Evolutionary conservation across 2,113 vertebrate species (phyloP), one percentile per base, ranked within the genome.

Genomic region (Gnathonemus echidnorhynchus): DNA sequence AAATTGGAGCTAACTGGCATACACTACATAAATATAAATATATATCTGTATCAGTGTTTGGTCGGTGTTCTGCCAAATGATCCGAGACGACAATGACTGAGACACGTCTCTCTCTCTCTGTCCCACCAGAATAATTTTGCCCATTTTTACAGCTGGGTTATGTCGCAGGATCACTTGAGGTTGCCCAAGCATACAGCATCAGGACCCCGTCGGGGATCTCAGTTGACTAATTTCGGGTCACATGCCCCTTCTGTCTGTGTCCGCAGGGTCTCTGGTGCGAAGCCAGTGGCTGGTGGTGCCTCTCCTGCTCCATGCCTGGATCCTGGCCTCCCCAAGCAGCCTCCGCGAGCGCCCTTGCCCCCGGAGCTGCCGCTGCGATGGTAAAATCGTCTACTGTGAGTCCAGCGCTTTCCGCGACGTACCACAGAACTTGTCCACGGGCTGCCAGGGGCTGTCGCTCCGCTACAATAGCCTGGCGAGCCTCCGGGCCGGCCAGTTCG

Each of bases 311-410:
- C 96, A 97, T 3, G 94, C 93, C 88, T 96, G 96, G 94, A 95
- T 98, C 92, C 91, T 97, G 27, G 96, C 95, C 1, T 92, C 94
- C 94, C 95, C 97, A 0, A 94, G 90, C 1, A 90, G 94, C 62
- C 95, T 96, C 88, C 97, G 98, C 86, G 98, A 99, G 95, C 96
- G 97, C 91, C 96, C 97, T 90, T 99, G 98, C 95, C 98, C 97
- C 90, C 97, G 92, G 94, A 98, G 94, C 95, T 99, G 98, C 95
- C 96, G 98, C 93, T 99, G 98, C 50, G 98, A 99, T 90, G 98
- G 98, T 92, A 99, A 99, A 95, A 99, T 99, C 90, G 97, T 99
- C 77, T 99, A 99, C 95, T 99, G 98, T 35, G 98, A 99, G 92
- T 99, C 98, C 83, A 98, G 97, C 10, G 98, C 98, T 1, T 98